These are phyloP conservation scores for Protula sp. DNA, from an alignment of 2,888 invertebrate species.

Conservation along the genomic window DNA sequence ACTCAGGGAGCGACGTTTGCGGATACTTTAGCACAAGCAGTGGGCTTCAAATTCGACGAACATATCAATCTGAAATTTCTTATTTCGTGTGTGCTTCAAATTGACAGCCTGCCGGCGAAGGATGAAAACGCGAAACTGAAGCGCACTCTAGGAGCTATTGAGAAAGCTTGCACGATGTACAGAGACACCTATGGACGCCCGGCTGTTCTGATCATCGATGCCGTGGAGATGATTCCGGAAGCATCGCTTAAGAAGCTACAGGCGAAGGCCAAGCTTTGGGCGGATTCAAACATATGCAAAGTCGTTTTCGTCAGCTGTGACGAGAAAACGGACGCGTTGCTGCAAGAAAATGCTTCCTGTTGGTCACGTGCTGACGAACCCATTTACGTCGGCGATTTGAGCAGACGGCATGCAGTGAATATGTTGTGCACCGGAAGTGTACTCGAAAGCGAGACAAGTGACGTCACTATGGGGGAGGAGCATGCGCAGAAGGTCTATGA, in stretches of 20 bases:
- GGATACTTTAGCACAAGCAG: constrained; percentile 20
- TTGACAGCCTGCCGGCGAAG: constrained; percentile 15
- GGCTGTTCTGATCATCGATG: constrained; percentile 26
- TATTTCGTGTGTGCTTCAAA: constrained; percentile 20
- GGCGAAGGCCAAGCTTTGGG: constrained; percentile 29
- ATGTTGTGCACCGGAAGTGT: constrained; percentile 9
- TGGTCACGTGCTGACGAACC: constrained; percentile 25
- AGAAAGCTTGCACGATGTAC: constrained; percentile 19
- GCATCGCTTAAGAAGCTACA: constrained; percentile 10
- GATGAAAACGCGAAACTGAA: constrained; percentile 16
- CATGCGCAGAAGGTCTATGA: constrained; percentile 11
- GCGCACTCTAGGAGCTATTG: constrained; percentile 23
- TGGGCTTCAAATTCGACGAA: constrained; percentile 23
- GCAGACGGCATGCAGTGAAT: constrained; percentile 9
- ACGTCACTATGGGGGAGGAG: constrained; percentile 10
- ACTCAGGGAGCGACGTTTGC: constrained; percentile 22
- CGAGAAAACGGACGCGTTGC: constrained; percentile 10
- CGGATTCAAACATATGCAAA: constrained; percentile 26
- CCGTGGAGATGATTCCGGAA: constrained; percentile 8
- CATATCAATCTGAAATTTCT: constrained; percentile 24
- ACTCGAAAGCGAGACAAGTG: no score
- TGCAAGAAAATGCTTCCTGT: constrained; percentile 15
- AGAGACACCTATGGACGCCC: constrained; percentile 9
- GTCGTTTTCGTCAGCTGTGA: constrained; percentile 23
- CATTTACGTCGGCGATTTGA: constrained; percentile 18